Percentiles rank a stretch among this genome's conserved stretches.
These are phyloP conservation scores for Leptopilina boulardi DNA, from an alignment of 1,140 invertebrate species.

Conservation along the genomic window DNA sequence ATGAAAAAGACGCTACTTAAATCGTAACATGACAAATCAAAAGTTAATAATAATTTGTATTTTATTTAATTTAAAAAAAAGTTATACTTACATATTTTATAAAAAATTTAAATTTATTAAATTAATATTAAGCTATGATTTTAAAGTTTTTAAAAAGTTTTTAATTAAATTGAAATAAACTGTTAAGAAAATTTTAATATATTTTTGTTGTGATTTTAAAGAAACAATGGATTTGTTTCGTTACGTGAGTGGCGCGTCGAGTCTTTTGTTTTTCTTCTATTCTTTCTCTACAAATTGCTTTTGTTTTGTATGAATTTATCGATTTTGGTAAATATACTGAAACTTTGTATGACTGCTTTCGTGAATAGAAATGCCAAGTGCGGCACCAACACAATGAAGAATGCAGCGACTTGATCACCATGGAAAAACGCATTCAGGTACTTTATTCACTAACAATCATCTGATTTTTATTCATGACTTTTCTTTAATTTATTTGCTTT, in stretches of 20 bases:
- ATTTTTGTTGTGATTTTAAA: no score
- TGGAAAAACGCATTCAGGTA: conserved; percentile 93
- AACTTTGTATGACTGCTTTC: conserved; percentile 65
- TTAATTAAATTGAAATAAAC: no score
- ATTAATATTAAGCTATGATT: no score
- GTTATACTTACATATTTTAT: no score
- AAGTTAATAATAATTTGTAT: neutral
- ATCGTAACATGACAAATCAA: neutral
- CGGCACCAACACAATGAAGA: conserved; percentile 95
- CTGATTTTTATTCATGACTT: conserved; percentile 40
- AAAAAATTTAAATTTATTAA: no score
- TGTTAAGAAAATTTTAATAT: no score
- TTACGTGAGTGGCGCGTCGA: conserved; percentile 33
- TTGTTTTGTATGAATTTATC: neutral
- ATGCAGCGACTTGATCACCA: conserved; percentile 93
- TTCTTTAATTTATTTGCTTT: conserved; percentile 40
- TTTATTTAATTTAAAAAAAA: no score
- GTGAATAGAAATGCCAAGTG: conserved; percentile 88
- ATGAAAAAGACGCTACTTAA: neutral
- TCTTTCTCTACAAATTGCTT: conserved; percentile 40
- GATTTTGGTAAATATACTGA: neutral
- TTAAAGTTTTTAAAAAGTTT: no score
- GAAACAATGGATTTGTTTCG: neutral
- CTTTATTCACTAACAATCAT: conserved; percentile 59
- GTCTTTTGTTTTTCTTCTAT: conserved; percentile 40